phyloP scores from a whole-genome alignment of 2,888 invertebrate genomes.

The Pseudococcus longispinus region DNA sequence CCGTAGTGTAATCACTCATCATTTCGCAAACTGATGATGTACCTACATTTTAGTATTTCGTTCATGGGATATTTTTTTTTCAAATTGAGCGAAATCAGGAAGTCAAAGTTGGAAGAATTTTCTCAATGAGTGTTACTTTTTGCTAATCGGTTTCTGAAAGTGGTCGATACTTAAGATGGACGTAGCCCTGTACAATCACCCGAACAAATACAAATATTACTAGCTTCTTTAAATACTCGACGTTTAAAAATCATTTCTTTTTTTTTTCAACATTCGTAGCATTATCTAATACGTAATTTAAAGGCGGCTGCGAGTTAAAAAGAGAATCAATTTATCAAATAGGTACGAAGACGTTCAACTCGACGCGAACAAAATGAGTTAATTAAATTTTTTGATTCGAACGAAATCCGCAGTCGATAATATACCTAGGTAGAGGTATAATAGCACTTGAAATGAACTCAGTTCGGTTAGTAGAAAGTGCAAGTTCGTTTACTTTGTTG shows the following conservation, averaged over 20 bases:
- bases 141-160: neutral
- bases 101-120: neutral
- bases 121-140: neutral
- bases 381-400: slow-evolving; percentile 9
- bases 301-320: neutral
- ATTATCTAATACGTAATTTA: slow-evolving; percentile 40
- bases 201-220: neutral
- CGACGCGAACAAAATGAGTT: neutral
- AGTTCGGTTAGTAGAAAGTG: neutral
- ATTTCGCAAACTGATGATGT: neutral
- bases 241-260: neutral
- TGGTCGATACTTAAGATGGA: neutral
- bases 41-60: neutral
- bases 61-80: neutral
- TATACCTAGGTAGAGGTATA: neutral
- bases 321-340: slow-evolving; percentile 1
- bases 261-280: neutral
- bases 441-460: neutral
- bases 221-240: neutral
- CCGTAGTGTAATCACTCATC: too few relatives aligned
- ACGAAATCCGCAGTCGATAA: neutral
- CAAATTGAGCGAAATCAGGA: slow-evolving; percentile 9
- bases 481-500: neutral
- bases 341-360: slow-evolving; percentile 12
- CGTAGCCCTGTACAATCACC: too few relatives aligned